Percentiles rank a stretch among this genome's conserved stretches.
phyloP scores from a whole-genome alignment of 2,888 invertebrate genomes.

The Lydus trimaculatus region DNA sequence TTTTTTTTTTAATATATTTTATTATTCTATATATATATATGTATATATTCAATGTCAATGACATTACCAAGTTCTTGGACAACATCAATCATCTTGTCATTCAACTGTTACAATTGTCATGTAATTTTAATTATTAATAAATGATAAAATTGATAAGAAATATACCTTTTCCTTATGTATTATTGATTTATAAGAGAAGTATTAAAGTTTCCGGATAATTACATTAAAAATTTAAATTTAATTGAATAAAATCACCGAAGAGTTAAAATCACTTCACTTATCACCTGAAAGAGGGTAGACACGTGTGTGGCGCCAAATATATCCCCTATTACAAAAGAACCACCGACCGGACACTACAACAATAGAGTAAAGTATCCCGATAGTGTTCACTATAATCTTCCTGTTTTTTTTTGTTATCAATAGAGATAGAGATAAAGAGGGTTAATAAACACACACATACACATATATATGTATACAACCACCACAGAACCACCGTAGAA shows the following conservation, averaged over 20 bases:
- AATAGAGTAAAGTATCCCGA: not conserved
- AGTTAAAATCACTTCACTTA: not conserved
- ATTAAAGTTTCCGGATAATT: not conserved
- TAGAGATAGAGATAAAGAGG: too few relatives aligned
- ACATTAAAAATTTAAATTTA: too few relatives aligned
- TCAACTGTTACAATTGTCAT: not conserved
- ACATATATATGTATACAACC: conserved; percentile 15
- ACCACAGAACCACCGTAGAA: conserved; percentile 17
- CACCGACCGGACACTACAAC: conserved; percentile 2
- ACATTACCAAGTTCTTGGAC: conserved; percentile 27
- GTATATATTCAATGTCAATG: conserved; percentile 38
- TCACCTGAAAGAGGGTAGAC: not conserved
- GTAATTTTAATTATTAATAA: not conserved
- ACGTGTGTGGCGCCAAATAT: not conserved
- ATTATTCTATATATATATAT: too few relatives aligned
- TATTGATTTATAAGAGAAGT: not conserved
- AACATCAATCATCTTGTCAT: conserved; percentile 14
- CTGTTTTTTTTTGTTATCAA: conserved; percentile 5
- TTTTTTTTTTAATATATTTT: conserved; percentile 21
- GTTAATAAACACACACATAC: conserved; percentile 13
- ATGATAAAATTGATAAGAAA: not conserved
- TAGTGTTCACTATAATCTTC: conserved; percentile 11
- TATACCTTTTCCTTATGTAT: not conserved
- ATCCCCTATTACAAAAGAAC: not conserved
- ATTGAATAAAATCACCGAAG: not conserved